Conservation (phyloP, 2,113 vertebrate species). For the Aspiorhynchus laticeps region DNA sequence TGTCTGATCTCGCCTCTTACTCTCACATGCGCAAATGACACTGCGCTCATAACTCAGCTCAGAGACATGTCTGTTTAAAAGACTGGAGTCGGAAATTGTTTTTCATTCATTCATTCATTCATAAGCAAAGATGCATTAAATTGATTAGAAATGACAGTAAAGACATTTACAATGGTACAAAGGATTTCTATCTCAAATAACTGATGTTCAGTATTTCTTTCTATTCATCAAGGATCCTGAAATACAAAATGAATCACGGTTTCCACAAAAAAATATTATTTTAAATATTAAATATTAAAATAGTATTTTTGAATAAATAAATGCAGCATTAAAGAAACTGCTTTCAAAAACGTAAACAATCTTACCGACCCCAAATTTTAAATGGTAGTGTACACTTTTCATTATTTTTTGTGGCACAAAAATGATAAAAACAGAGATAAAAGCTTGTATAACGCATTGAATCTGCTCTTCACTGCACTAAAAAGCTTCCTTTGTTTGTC, state of each 20-base stretch:
- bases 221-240: not conserved
- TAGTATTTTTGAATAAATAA: too few relatives aligned
- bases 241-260: not conserved
- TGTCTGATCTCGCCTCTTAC: not conserved
- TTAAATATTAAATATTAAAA: too few relatives aligned
- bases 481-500: not conserved
- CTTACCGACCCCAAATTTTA: not conserved
- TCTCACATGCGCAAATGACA: not conserved
- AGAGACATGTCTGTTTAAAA: not conserved
- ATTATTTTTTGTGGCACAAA: not conserved
- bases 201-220: not conserved
- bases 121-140: too few relatives aligned
- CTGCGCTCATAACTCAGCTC: not conserved
- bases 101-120: too few relatives aligned
- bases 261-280: not conserved
- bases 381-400: not conserved
- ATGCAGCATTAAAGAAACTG: not conserved
- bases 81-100: too few relatives aligned
- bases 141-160: too few relatives aligned
- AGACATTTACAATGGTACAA: too few relatives aligned
- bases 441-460: not conserved
- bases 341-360: not conserved
- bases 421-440: not conserved
- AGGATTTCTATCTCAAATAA: not conserved
- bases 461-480: not conserved